phyloP scores from a whole-genome alignment of 2,113 vertebrate species.

The Myiozetetes cayanensis region DNA sequence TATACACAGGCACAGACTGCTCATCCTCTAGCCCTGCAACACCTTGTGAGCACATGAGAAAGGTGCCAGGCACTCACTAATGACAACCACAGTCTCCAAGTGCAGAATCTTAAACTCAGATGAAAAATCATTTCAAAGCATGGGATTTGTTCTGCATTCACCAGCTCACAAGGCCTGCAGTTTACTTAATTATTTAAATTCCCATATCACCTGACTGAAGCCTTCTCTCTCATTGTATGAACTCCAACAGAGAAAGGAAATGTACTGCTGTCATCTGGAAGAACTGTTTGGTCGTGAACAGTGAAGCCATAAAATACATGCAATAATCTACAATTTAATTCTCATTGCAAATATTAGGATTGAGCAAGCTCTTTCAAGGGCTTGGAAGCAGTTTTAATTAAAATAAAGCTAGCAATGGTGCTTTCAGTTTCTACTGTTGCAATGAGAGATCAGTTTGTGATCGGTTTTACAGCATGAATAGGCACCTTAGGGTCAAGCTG shows the following conservation, averaged over 20 bases:
- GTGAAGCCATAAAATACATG: neutral
- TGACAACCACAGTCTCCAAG: neutral
- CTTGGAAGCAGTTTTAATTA: neutral
- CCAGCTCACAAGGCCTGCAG: neutral
- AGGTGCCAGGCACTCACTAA: neutral
- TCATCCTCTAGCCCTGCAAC: neutral
- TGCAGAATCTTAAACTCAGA: neutral
- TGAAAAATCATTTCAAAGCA: neutral
- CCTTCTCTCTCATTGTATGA: neutral
- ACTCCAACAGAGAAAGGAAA: slow-evolving; percentile 5
- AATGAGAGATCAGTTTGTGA: neutral
- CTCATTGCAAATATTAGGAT: neutral
- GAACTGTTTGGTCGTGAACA: neutral
- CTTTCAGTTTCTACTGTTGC: neutral
- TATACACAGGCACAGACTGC: neutral
- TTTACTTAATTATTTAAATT: neutral
- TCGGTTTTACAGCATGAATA: neutral
- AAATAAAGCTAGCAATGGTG: neutral
- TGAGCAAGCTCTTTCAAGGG: neutral
- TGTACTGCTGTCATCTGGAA: neutral
- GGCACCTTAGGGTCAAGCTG: neutral
- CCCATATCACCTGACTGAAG: neutral
- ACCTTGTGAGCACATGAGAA: neutral
- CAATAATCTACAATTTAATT: neutral
- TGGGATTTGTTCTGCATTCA: neutral